Base-by-base conservation (phyloP, 2,888 invertebrate genomes). In the Acanthosoma haemorrhoidale region DNA sequence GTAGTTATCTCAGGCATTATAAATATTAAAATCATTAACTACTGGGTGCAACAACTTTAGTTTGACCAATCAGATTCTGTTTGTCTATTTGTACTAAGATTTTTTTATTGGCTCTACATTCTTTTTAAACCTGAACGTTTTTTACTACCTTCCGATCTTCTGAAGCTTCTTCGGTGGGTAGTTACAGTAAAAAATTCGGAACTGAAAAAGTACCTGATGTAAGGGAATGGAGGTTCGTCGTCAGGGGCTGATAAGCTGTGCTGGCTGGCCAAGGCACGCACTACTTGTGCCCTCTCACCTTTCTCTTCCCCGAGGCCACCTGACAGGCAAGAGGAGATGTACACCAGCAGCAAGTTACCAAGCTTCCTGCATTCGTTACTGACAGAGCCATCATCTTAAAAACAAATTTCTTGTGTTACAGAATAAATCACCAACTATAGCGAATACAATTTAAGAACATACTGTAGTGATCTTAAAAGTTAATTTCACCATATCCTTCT, bases 271-370 rank as follows among this genome's bases (percentile, higher is more conserved):
- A 91, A 79, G 75, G 87, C 87, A 68, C 88, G 81, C 66, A 89
- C 80, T n/a, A 91, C 84, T 78, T 91, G 89, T 71, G 87, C 85
- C 78, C 91, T 32, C 6, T 73, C 73, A 8, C 64, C 70, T 25
- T 58, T 70, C 4, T 73, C 73, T 84, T 80, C 36, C 85, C 82
- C 82, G 0, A 92, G 93, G 81, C 91, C 82, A 0, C 93, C 94
- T n/a, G 92, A 89, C 73, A 94, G 82, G 77, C 94, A 94, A 75
- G 92, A 92, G 73, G 91, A 92, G 32, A 92, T 86, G 78, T 94
- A 94, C 2, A 94, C 92, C 64, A 95, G 81, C 74, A 94, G 80
- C 73, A 90, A 90, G 77, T 94, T 93, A 6, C 94, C 94, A 57
- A 92, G 82, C 76, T 83, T 83, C 74, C 87, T 69, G 21, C 69